A percentile compares a stretch with the other conserved stretches of the same genome.
phyloP scores from a whole-genome alignment of 1,140 invertebrate genomes.

The Drosophila obscura region DNA sequence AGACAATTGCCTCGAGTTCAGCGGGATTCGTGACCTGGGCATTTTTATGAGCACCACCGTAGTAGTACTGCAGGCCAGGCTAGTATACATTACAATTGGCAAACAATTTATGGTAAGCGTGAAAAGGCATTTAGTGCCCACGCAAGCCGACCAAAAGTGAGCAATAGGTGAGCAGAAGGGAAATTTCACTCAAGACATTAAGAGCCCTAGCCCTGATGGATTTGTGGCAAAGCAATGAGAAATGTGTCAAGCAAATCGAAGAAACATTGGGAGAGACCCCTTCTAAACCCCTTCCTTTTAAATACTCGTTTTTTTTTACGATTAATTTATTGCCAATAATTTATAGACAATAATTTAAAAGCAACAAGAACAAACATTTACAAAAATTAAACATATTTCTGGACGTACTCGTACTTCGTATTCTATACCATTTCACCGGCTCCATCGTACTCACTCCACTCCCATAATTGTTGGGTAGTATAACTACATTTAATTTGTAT shows the following conservation, averaged over 20 bases:
- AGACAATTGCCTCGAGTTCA: constrained; percentile 26
- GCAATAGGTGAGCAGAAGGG: not conserved
- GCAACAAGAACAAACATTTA: constrained; percentile 59
- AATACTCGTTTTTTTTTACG: not conserved
- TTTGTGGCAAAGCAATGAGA: too few relatives aligned
- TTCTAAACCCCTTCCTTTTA: too few relatives aligned
- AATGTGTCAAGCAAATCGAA: too few relatives aligned
- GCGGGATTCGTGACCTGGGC: constrained; percentile 17
- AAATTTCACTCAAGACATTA: not conserved
- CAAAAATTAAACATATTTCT: constrained; percentile 37
- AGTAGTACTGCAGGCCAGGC: not conserved
- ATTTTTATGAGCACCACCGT: constrained; percentile 10
- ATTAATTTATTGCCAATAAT: constrained; percentile 65
- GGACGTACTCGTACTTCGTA: constrained; percentile 41
- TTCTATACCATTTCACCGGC: constrained; percentile 48
- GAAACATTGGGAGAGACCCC: too few relatives aligned
- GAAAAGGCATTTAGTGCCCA: constrained; percentile 10
- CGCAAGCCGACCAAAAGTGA: not conserved
- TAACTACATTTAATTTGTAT: constrained; percentile 47
- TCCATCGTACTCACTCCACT: constrained; percentile 14
- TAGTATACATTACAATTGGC: constrained; percentile 44
- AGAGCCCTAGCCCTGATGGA: not conserved
- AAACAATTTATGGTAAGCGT: constrained; percentile 41
- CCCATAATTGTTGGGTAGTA: not conserved
- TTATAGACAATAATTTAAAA: constrained; percentile 48